These are phyloP conservation scores for Stenotaenia linearis DNA, from an alignment of 2,888 invertebrate species.

Conservation along the genomic window DNA sequence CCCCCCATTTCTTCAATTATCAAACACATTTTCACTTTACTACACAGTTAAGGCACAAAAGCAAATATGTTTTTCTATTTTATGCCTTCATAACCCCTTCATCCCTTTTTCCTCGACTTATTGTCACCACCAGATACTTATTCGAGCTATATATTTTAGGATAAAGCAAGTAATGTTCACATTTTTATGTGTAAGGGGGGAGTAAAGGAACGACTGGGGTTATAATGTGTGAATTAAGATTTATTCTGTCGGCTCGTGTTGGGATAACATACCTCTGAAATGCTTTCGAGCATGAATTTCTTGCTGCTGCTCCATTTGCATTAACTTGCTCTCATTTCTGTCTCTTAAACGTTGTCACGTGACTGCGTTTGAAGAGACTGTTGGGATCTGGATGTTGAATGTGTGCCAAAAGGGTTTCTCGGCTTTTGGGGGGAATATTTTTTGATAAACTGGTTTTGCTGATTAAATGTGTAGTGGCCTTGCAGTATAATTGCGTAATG, in stretches of 20 bases:
- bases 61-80: not conserved
- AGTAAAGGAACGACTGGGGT: not conserved
- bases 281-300: not conserved
- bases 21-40: not conserved
- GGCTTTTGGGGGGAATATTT: not conserved
- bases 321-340: constrained; percentile 2
- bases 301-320: not conserved
- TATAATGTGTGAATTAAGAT: constrained; percentile 14
- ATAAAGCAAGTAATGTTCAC: not conserved
- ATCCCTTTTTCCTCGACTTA: not conserved
- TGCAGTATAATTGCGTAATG: no score
- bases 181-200: not conserved
- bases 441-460: no score
- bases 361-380: not conserved
- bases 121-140: not conserved
- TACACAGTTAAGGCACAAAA: not conserved
- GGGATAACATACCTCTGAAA: constrained; percentile 1
- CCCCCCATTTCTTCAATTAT: not conserved
- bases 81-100: not conserved
- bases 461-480: no score
- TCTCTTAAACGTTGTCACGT: constrained; percentile 19
- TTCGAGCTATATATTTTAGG: not conserved
- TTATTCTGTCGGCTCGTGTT: not conserved
- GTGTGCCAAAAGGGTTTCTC: not conserved
- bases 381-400: not conserved